These are phyloP conservation scores for Bufotes viridis DNA, from an alignment of 2,797 vertebrate genomes.

Conservation along the genomic window DNA sequence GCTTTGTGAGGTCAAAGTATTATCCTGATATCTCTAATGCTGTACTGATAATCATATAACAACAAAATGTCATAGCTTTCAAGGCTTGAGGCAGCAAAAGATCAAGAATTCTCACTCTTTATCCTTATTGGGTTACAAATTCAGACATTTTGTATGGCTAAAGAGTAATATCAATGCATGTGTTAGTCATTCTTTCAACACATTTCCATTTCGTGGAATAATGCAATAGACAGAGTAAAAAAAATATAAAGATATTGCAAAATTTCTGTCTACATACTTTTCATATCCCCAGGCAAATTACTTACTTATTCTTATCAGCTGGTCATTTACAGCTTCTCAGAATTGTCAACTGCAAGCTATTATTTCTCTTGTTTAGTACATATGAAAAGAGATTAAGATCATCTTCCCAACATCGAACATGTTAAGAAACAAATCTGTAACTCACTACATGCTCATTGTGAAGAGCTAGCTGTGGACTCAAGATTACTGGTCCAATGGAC, in stretches of 20 bases:
- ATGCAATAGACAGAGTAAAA: constrained; percentile 14
- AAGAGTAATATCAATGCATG: constrained; percentile 6
- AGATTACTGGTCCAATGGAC: no score
- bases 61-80: not conserved
- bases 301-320: constrained; percentile 17
- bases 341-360: constrained; percentile 19
- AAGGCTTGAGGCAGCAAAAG: constrained; percentile 23
- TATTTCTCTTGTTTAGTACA: not conserved
- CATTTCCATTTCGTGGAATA: constrained; percentile 27
- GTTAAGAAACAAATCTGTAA: not conserved
- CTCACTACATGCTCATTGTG: not conserved
- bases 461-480: no score
- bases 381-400: not conserved
- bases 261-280: not conserved
- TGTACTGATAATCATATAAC: constrained; percentile 25
- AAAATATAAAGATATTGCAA: constrained; percentile 4
- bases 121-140: constrained; percentile 9
- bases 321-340: constrained; percentile 33
- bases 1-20: not conserved
- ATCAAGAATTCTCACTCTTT: constrained; percentile 31
- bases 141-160: constrained; percentile 16
- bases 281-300: constrained; percentile 23
- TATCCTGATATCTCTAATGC: not conserved
- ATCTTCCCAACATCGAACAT: not conserved
- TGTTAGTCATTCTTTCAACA: constrained; percentile 38